Conservation (phyloP, 2,888 invertebrate genomes). For the Acronicta leporina region DNA sequence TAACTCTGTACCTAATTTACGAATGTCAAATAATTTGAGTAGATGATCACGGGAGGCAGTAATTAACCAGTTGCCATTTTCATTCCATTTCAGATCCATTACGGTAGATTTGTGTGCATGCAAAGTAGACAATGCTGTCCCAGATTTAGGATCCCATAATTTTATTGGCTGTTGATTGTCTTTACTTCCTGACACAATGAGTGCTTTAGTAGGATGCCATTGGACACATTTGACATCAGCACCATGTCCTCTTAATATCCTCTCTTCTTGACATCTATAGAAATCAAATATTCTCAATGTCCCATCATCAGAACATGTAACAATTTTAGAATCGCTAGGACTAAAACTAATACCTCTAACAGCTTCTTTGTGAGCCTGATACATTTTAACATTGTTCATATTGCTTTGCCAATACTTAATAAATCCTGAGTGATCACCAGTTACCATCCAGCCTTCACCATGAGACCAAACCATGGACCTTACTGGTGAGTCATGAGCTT, state of each 20-base stretch:
- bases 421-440: slow-evolving; percentile 99
- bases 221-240: slow-evolving; percentile 99
- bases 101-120: slow-evolving; percentile 99
- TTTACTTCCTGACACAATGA: slow-evolving; percentile 99
- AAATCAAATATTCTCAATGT: slow-evolving; percentile 99
- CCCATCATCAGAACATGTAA: slow-evolving; percentile 99
- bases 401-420: slow-evolving; percentile 99
- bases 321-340: slow-evolving; percentile 99
- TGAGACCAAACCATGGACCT: slow-evolving; percentile 99
- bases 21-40: slow-evolving; percentile 98
- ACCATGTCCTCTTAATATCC: slow-evolving; percentile 97
- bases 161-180: slow-evolving; percentile 99
- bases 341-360: slow-evolving; percentile 99
- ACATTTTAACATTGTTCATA: slow-evolving; percentile 99
- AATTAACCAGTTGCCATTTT: slow-evolving; percentile 99
- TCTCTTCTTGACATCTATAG: slow-evolving; percentile 98
- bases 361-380: slow-evolving; percentile 99
- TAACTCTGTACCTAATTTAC: slow-evolving; percentile 98
- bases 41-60: slow-evolving; percentile 99
- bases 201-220: slow-evolving; percentile 99
- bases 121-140: slow-evolving; percentile 97
- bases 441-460: slow-evolving; percentile 99
- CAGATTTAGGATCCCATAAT: slow-evolving; percentile 99
- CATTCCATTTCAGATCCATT: slow-evolving; percentile 99
- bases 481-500: slow-evolving; percentile 99